These are phyloP conservation scores for Andrena bicolor DNA, from an alignment of 2,888 invertebrate genomes.

Conservation along the genomic window DNA sequence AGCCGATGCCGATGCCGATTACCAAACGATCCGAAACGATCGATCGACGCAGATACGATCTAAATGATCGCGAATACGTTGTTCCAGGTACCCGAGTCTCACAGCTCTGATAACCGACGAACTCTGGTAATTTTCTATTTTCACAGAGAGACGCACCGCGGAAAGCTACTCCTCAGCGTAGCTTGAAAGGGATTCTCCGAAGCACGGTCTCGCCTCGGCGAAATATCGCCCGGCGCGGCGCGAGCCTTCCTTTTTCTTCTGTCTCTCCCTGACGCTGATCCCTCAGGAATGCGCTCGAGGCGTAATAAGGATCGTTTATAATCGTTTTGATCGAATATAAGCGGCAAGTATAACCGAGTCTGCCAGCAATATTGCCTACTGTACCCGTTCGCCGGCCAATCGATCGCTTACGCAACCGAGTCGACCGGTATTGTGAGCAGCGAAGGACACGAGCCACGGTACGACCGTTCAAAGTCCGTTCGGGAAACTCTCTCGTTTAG, in stretches of 20 bases:
- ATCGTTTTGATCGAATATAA: slow-evolving; percentile 69
- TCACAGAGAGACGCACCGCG: not conserved
- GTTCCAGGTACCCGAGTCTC: not conserved
- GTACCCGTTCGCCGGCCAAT: slow-evolving; percentile 72
- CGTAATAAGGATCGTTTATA: slow-evolving; percentile 70
- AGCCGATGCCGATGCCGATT: slow-evolving; percentile 46
- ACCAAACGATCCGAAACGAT: slow-evolving; percentile 53
- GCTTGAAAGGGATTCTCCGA: not conserved
- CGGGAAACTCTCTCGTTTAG: slow-evolving; percentile 11
- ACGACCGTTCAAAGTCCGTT: slow-evolving; percentile 75
- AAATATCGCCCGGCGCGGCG: not conserved
- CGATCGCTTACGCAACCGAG: slow-evolving; percentile 77
- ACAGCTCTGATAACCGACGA: no score
- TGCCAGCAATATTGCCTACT: slow-evolving; percentile 68
- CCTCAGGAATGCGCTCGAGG: slow-evolving; percentile 70
- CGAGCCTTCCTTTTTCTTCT: slow-evolving; percentile 22
- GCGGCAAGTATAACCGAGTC: slow-evolving; percentile 61
- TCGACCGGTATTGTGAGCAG: slow-evolving; percentile 77
- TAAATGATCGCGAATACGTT: slow-evolving; percentile 25
- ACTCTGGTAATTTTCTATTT: no score
- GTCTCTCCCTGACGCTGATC: slow-evolving; percentile 40
- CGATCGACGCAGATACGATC: slow-evolving; percentile 43
- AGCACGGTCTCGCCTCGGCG: slow-evolving; percentile 7
- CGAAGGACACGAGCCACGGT: slow-evolving; percentile 80
- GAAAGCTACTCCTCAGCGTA: not conserved